Evolutionary conservation across 2,888 invertebrate genomes (phyloP), one percentile per base, ranked within the genome.

Genomic region (Rapana venosa): DNA sequence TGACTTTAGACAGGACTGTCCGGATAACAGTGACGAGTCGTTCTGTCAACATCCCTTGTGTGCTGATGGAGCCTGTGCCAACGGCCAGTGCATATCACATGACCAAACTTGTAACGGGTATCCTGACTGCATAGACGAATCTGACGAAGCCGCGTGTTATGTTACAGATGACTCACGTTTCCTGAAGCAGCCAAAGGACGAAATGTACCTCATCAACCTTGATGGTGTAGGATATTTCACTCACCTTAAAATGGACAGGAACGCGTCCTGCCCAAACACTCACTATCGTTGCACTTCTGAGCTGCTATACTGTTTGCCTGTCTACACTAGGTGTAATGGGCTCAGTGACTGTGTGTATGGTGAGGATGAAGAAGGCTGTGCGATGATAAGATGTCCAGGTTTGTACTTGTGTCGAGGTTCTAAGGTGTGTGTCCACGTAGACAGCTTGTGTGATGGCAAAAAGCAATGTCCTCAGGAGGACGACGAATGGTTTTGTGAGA

Each of bases 1-100:
- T 47, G 81, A 81, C 47, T 81, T 81, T 36, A 81, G 36, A 47
- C 20, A 81, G 81, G 36, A 81, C 47, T 81, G 81, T 81, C 81
- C 81, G 36, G 81, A 81, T 22, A 81, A 81, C 26, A 81, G 36
- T 36, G 81, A 81, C 4, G 81, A 81, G 26, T 81, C 22, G 36
- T 81, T 81, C 20, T 81, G 81, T 47, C 6, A 81, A 13, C 81
- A 22, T 81, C 81, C 26, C 36, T 81, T 36, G 1, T 81, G 36
- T 22, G 20, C 6, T 26, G 81, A 36, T 5, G 36, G 5, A 26
- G 20, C 4, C 6, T 81, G 81, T 26, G 15, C 81, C 22, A 47
- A 81, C 13, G 36, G 81, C 36, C 81, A 81, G 36, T 81, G 81
- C 36, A 36, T 81, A 4, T 81, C 20, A 20, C 2, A 20, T 13